Evolutionary conservation across 1,140 invertebrate genomes (phyloP), one percentile per base, ranked within the genome.

Genomic region (Zophobas atratus): DNA sequence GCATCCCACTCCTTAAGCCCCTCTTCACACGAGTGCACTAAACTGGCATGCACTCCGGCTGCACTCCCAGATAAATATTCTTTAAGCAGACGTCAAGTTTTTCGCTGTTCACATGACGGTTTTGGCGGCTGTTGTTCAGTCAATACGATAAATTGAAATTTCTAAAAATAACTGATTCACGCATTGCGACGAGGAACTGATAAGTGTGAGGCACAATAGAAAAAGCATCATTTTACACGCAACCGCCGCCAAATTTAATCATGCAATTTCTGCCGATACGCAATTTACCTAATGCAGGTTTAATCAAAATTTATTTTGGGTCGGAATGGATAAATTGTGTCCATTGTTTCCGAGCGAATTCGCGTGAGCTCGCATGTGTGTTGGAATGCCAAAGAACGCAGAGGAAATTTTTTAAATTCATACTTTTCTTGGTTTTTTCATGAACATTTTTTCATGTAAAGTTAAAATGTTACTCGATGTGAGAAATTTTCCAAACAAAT

Each of bases 21-120:
- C 60, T 67, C 60, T 67, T 67, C 39, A 67, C 60, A 67, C 60
- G 38, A 20, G 57, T 38, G 57, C 35, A 38, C 6, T 36, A 36
- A 6, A 39, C 8, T 34, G 36, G 20, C 8, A n/a, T 20, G 49
- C 38, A 67, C 60, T 46, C 2, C 1, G 8, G 20, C 1, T 57
- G 32, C 34, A 67, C 20, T 51, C 20, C 49, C 60, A 67, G 60
- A 67, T 67, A 67, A 67, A 32, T 39, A 39, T 38, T 67, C 41
- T 43, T 67, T 41, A 67, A 67, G 6, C n/a, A 6, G n/a, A 41
- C 4, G 8, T 38, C 8, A 63, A 2, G n/a, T 20, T 2, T 20
- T 2, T 2, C 0, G 6, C 49, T 51, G 49, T 51, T 63, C 36
- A 39, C 8, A 38, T 36, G 8, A 56, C 20, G 20, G 55, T 56